phyloP scores from a whole-genome alignment of 2,888 invertebrate species.

The Cecidostiba fungosa region DNA sequence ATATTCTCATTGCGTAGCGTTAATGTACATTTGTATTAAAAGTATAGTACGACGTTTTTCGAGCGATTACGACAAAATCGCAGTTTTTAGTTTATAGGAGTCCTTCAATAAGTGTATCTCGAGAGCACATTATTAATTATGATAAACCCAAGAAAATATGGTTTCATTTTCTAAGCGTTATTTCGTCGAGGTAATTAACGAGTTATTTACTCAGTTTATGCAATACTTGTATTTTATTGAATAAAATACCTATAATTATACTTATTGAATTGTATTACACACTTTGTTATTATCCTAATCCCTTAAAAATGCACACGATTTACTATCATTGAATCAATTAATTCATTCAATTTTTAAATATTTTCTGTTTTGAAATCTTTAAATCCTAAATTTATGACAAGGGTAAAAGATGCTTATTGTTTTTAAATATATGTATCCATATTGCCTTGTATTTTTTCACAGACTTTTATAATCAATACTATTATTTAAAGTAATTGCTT shows the following conservation, averaged over 20 bases:
- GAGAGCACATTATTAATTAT: constrained; percentile 50
- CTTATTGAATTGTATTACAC: constrained; percentile 25
- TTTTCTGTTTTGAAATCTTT: too few species aligned
- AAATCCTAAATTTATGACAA: too few species aligned
- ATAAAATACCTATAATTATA: constrained; percentile 59
- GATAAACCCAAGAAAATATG: constrained; percentile 34
- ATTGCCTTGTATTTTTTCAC: background rate
- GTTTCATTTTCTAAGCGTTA: constrained; percentile 32
- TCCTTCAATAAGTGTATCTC: constrained; percentile 39
- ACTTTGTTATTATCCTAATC: background rate
- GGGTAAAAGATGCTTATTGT: too few species aligned
- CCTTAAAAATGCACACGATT: too few species aligned
- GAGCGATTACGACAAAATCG: constrained; percentile 29
- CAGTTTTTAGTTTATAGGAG: constrained; percentile 3
- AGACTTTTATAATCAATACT: background rate
- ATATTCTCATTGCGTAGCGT: constrained; percentile 33
- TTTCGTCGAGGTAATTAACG: constrained; percentile 60
- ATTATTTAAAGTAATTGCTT: background rate
- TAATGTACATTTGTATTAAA: constrained; percentile 56
- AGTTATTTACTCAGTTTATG: constrained; percentile 55
- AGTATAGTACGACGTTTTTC: background rate
- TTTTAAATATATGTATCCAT: too few species aligned
- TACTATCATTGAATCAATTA: too few species aligned
- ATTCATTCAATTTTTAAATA: too few species aligned
- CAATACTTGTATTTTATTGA: constrained; percentile 57